Conservation (phyloP, 2,113 vertebrate genomes). For the Cardinalis cardinalis region DNA sequence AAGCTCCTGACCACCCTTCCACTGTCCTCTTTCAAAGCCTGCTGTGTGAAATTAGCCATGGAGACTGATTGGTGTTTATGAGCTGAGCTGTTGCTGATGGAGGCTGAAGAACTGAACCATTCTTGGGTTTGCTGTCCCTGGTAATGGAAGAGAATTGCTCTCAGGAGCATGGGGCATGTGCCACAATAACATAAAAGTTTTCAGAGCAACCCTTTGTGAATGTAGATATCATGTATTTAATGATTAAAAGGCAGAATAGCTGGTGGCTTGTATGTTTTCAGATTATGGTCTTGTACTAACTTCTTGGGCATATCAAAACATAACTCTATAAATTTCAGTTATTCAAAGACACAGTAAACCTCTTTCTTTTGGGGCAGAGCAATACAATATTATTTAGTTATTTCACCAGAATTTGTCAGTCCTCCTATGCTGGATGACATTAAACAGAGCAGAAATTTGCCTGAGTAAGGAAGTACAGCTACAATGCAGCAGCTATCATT, state of each 20-base stretch:
- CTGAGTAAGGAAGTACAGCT: neutral
- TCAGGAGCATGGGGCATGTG: neutral
- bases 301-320: neutral
- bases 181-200: neutral
- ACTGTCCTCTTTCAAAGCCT: neutral
- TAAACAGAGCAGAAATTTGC: neutral
- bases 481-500: neutral
- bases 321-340: neutral
- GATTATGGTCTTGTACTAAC: neutral
- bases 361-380: neutral
- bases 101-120: neutral
- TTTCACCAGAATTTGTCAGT: neutral
- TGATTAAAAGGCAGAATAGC: neutral
- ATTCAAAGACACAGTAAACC: neutral
- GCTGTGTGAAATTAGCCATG: neutral
- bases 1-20: neutral
- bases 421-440: accelerated
- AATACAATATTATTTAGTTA: neutral
- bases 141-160: neutral
- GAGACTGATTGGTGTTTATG: neutral
- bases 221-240: neutral
- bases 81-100: neutral
- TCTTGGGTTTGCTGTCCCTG: accelerated
- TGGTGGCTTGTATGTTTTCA: neutral
- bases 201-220: neutral